Percentiles rank a stretch among this genome's conserved stretches.
phyloP scores from a whole-genome alignment of 2,113 vertebrate genomes.

The Tetrax tetrax region DNA sequence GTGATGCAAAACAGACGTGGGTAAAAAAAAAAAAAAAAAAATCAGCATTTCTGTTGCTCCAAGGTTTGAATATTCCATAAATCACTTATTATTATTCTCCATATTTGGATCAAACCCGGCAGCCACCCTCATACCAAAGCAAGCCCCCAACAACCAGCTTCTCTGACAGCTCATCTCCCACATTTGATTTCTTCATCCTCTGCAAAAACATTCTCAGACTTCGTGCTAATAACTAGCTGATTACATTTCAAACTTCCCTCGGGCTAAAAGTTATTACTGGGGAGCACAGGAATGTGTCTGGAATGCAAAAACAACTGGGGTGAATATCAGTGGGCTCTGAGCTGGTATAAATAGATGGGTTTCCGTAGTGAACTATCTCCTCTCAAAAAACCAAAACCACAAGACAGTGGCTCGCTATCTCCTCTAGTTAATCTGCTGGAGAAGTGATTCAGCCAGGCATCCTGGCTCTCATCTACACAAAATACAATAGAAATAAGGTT shows the following conservation, averaged over 20 bases:
- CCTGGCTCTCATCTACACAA: neutral
- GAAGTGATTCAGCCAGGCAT: neutral
- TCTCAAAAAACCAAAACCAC: neutral
- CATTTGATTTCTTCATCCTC: conserved; percentile 10
- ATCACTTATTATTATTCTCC: neutral
- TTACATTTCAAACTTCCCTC: conserved; percentile 57
- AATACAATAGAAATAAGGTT: neutral
- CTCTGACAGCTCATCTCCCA: neutral
- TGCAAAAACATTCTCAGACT: conserved; percentile 53
- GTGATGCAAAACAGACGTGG: neutral
- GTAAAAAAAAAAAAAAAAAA: no score
- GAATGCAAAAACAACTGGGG: conserved; percentile 36
- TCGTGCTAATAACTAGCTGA: conserved; percentile 43
- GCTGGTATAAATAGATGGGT: conserved; percentile 45
- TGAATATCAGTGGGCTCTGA: conserved; percentile 48
- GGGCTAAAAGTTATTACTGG: conserved; percentile 51
- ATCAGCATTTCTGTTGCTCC: neutral
- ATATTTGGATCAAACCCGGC: neutral
- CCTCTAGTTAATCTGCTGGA: neutral
- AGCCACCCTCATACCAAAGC: neutral
- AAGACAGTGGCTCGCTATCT: neutral
- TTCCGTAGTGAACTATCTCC: no score
- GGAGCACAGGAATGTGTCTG: conserved; percentile 51
- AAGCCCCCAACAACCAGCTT: neutral
- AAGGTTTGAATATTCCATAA: neutral